These are phyloP conservation scores for Trogon melanurus DNA, from an alignment of 2,113 vertebrate genomes.

Conservation along the genomic window DNA sequence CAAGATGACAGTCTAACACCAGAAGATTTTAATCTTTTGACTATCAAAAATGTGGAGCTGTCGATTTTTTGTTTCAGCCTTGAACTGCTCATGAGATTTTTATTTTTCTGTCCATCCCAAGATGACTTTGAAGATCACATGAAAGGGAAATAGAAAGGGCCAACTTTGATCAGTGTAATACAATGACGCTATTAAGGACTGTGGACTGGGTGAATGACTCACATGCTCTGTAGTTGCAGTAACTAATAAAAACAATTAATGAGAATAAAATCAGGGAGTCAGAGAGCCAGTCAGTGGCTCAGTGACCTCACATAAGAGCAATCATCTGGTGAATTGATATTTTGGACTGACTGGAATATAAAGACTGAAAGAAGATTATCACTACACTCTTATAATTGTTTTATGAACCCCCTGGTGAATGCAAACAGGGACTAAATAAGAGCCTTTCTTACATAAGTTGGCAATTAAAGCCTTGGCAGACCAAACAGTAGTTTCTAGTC, in stretches of 20 bases:
- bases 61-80: background rate
- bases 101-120: slow-evolving; percentile 17
- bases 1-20: slow-evolving; percentile 44
- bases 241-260: slow-evolving; percentile 60
- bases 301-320: background rate
- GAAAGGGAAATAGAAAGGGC: slow-evolving; percentile 15
- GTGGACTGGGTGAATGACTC: background rate
- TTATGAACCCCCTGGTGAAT: slow-evolving; percentile 67
- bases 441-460: slow-evolving; percentile 58
- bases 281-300: background rate
- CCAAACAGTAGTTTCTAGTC: slow-evolving; percentile 68
- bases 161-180: slow-evolving; percentile 47
- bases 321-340: slow-evolving; percentile 36
- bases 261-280: slow-evolving; percentile 39
- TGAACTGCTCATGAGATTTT: slow-evolving; percentile 2
- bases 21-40: slow-evolving; percentile 14
- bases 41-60: background rate
- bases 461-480: slow-evolving; percentile 67
- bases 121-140: slow-evolving; percentile 37
- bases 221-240: slow-evolving; percentile 11
- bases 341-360: slow-evolving; percentile 54
- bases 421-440: slow-evolving; percentile 69
- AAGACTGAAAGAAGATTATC: slow-evolving; percentile 74
- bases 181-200: slow-evolving; percentile 44
- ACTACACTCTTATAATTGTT: slow-evolving; percentile 69